Evolutionary conservation across 2,113 vertebrate genomes (phyloP), one percentile per base, ranked within the genome.

Genomic region (Ascaphus truei): DNA sequence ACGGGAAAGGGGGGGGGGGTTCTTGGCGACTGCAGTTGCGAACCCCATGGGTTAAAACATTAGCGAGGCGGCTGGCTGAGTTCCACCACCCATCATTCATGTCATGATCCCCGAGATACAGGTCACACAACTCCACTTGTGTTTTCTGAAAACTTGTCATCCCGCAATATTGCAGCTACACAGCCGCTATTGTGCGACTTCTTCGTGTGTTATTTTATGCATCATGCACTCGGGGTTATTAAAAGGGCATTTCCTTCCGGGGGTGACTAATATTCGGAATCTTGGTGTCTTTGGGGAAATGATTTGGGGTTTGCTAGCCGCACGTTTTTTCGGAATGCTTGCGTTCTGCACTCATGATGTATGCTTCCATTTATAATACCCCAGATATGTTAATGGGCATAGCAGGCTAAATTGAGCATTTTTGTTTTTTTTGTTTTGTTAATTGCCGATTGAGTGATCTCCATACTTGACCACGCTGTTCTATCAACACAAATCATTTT

Each of bases 221-320:
- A 12, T 31, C 16, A 10, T 26, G 26, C 16, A 26, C 10, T 6
- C 16, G 13, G 63, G 63, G 63, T 66, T 66, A 66, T 25, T 55
- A 66, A 41, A 18, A 66, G 63, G 63, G 43, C 63, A 53, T 30
- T 55, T n/a, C 56, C 31, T 30, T 62, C 30, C 13, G n/a, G n/a
- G n/a, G n/a, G n/a, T 50, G 25, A 31, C n/a, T 6, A 10, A 9
- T 48, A 48, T 16, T 34, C 15, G 2, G 13, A 50, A 26, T 36
- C 12, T 7, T 33, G 9, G 7, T 13, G n/a, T 15, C 29, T 22
- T 23, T n/a, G 7, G 16, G 7, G 13, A 45, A 31, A 57, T 34
- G 7, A 23, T 58, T 57, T 7, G 12, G 12, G 12, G 33, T 34
- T 7, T 34, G 33, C 12, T 12, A 9, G 33, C 12, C 7, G n/a